Base-by-base conservation (phyloP, 1,140 invertebrate species). In the Aphis craccivora region DNA sequence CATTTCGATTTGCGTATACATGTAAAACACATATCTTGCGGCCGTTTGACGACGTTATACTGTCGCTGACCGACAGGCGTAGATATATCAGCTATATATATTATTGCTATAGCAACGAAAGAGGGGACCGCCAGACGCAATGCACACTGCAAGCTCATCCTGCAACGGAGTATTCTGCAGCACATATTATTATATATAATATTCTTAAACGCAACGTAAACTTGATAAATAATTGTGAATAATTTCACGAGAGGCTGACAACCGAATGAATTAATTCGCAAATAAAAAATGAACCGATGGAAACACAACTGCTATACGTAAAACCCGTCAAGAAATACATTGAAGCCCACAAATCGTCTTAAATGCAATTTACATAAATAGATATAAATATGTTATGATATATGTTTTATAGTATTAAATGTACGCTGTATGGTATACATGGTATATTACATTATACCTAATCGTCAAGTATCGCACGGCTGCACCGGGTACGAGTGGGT, bases 21-120 rank as follows among this genome's bases (percentile, higher is more conserved):
- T 48, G 23, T 48, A 88, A 89, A 55, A 40, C 25, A 25, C 87
- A 25, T 22, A 53, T 51, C 87, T 53, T 23, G 9, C n/a, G 22
- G 35, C 37, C 23, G 88, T 55, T 37, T 40, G 35, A 51, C 48
- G 8, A 76, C 60, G 60, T 76, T 76, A 55, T 55, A 37, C 20
- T 40, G 35, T 89, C 23, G 88, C 87, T 37, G 87, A 89, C 88
- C 37, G 88, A 53, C 51, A 40, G 60, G 30, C 30, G 60, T 76
- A 76, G 3, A 6, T n/a, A n/a, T 76, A 76, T 76, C 48, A 51
- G n/a, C 60, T 35, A 53, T 88, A 37, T 89, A 43, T 25, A n/a
- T n/a, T 37, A 89, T 89, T 55, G 35, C 48, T 89, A 89, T 89
- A 89, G 88, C 48, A 89, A 89, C 88, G 51, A 37, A 37, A 37